Conservation (phyloP, 2,888 invertebrate genomes). For the Cephonodes hylas region DNA sequence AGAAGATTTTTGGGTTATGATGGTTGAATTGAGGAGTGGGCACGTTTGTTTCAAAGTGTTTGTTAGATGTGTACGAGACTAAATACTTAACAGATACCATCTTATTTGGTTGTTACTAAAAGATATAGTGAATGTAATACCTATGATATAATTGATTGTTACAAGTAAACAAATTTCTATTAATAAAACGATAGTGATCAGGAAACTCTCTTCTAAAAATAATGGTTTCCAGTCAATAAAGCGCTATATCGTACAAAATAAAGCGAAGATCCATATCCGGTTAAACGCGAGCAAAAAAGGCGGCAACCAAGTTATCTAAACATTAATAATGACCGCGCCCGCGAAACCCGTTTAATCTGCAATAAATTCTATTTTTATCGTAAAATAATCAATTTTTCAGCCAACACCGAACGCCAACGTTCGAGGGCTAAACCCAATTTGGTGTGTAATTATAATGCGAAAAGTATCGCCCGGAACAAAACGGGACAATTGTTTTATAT, state of each 20-base stretch:
- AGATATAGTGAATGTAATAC: neutral
- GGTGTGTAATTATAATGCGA: neutral
- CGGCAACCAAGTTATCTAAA: neutral
- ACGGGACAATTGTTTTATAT: neutral
- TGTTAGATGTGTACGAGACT: neutral
- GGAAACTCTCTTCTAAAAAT: neutral
- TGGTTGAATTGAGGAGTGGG: too few relatives aligned
- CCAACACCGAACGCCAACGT: neutral
- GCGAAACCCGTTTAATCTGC: constrained; percentile 3
- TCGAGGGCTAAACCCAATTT: neutral
- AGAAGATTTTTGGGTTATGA: neutral
- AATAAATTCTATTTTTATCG: constrained; percentile 5
- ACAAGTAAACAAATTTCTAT: neutral
- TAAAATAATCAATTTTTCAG: neutral
- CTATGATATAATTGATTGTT: neutral
- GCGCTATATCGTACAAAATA: neutral
- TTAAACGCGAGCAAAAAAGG: neutral
- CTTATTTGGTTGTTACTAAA: too few relatives aligned
- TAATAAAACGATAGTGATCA: too few relatives aligned
- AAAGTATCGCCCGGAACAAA: neutral
- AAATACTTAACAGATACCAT: too few relatives aligned
- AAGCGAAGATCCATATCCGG: neutral
- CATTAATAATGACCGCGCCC: neutral
- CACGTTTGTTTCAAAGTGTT: neutral
- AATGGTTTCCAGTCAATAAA: neutral